Evolutionary conservation across 2,888 invertebrate species (phyloP).

Genomic region (Clostera curtula): DNA sequence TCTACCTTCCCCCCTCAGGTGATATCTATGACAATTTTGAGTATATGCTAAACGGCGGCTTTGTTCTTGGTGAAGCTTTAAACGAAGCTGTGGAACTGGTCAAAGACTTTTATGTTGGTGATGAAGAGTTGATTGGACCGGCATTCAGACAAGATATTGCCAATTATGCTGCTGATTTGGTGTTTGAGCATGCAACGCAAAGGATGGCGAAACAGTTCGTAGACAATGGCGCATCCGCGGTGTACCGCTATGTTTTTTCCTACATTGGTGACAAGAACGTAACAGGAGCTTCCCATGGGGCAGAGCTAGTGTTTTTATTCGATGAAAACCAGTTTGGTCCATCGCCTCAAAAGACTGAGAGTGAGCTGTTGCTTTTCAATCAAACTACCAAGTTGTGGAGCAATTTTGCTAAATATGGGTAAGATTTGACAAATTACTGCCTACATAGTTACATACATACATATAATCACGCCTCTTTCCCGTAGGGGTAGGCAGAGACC

Average conservation of each 20-base stretch:
- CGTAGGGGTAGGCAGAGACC: too few species aligned
- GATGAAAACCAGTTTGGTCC: slow-evolving; percentile 2
- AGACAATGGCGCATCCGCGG: slow-evolving; percentile 3
- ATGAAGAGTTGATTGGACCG: slow-evolving; percentile 6
- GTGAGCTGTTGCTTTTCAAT: slow-evolving; percentile 16
- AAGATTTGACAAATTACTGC: too few species aligned
- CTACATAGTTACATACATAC: too few species aligned
- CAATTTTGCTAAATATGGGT: slow-evolving; percentile 24
- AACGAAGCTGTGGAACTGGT: slow-evolving; percentile 1
- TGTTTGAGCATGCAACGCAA: slow-evolving; percentile 8
- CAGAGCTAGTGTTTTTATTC: slow-evolving; percentile 18
- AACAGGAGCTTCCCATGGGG: slow-evolving; percentile 12
- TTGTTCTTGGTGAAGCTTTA: background rate
- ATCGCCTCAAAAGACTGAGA: too few species aligned
- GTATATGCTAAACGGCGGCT: background rate
- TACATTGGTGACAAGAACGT: slow-evolving; percentile 6
- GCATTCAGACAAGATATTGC: slow-evolving; percentile 2
- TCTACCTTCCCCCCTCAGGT: background rate
- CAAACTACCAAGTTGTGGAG: slow-evolving; percentile 17
- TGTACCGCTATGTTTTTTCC: slow-evolving; percentile 13
- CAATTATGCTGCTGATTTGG: slow-evolving; percentile 6
- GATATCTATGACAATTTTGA: background rate
- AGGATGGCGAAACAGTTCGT: slow-evolving; percentile 9
- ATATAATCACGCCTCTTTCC: too few species aligned
- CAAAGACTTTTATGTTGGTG: slow-evolving; percentile 16